Evolutionary conservation across 2,113 vertebrate genomes (phyloP).

Genomic region (Oophaga pumilio): DNA sequence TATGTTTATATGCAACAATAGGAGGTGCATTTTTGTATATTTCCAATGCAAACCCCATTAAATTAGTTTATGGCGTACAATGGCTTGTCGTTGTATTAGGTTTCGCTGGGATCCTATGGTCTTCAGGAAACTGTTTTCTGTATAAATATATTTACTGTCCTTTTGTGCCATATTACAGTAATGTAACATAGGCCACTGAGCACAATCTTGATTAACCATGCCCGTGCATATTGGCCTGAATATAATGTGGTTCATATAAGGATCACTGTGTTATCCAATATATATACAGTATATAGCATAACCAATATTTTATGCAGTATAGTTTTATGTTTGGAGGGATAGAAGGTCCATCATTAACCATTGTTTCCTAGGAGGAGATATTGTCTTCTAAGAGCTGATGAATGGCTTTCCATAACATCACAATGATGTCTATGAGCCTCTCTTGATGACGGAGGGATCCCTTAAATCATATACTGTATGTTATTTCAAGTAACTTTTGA

Average conservation of each 20-base stretch:
- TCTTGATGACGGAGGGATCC: no score
- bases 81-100: conserved; percentile 11
- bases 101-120: background rate
- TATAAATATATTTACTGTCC: conserved; percentile 9
- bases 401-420: background rate
- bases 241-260: background rate
- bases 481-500: no score
- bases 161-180: conserved; percentile 3
- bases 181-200: background rate
- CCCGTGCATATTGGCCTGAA: background rate
- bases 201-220: background rate
- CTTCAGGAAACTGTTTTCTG: background rate
- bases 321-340: background rate
- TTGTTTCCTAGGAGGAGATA: no score
- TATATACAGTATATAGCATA: no score
- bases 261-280: no score
- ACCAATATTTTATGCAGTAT: background rate
- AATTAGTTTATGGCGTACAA: conserved; percentile 1
- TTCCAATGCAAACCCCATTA: conserved; percentile 5
- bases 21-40: background rate
- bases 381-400: background rate
- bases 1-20: conserved; percentile 19
- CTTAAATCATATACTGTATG: no score
- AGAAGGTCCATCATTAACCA: background rate
- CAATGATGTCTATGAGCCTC: no score